Conservation (phyloP, 2,888 invertebrate genomes). For the Luperina nickerlii region DNA sequence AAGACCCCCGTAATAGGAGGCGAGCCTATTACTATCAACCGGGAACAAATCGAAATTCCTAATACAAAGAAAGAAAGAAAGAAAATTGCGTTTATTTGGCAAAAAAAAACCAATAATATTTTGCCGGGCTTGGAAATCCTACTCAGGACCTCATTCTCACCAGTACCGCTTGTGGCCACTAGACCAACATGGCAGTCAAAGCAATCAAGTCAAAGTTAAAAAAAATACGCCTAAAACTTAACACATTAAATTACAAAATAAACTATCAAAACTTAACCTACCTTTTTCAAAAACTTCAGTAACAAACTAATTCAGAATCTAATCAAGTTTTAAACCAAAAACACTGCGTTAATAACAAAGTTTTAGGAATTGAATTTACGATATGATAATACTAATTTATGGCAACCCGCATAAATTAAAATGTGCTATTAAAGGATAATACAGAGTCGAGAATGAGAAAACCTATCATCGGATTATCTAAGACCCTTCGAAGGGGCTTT, state of each 20-base stretch:
- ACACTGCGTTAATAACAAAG: slow-evolving; percentile 59
- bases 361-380: slow-evolving; percentile 60
- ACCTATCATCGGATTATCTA: slow-evolving; percentile 73
- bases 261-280: slow-evolving; percentile 1
- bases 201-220: not conserved
- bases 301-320: slow-evolving; percentile 24
- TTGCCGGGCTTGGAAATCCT: not conserved
- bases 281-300: slow-evolving; percentile 11
- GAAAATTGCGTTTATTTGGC: too few relatives aligned
- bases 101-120: not conserved
- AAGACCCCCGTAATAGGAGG: not conserved
- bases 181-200: not conserved
- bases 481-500: slow-evolving; percentile 50
- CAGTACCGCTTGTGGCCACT: not conserved
- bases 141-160: not conserved
- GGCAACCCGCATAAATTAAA: slow-evolving; percentile 74
- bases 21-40: not conserved
- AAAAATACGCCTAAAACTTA: not conserved
- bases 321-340: slow-evolving; percentile 45
- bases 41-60: not conserved
- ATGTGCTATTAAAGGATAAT: slow-evolving; percentile 68
- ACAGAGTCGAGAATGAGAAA: slow-evolving; percentile 67
- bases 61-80: too few relatives aligned
- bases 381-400: slow-evolving; percentile 62
- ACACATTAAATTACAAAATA: not conserved